Percentiles rank a stretch among this genome's conserved stretches.
phyloP scores from a whole-genome alignment of 1,140 invertebrate species.

The Trinorchestia longiramus region DNA sequence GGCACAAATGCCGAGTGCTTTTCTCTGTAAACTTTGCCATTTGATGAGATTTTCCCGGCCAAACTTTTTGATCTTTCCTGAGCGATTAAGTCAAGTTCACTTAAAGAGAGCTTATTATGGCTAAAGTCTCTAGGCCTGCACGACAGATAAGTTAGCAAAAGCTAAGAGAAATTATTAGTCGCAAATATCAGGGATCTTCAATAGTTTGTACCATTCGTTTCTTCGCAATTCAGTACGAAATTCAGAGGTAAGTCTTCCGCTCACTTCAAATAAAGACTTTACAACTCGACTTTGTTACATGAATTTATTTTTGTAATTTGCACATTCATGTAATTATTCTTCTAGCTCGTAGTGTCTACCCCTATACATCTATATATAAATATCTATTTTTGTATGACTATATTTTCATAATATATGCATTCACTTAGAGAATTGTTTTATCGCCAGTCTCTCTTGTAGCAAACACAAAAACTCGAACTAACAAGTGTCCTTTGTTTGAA shows the following conservation, averaged over 20 bases:
- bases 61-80: slow-evolving; percentile 53
- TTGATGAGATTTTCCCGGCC: slow-evolving; percentile 42
- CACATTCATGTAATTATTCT: background rate
- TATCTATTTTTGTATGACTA: background rate
- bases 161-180: background rate
- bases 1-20: slow-evolving; percentile 53
- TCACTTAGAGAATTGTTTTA: too few relatives aligned
- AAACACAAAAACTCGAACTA: too few relatives aligned
- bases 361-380: background rate
- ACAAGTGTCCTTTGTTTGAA: background rate
- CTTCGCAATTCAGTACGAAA: background rate
- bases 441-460: too few relatives aligned
- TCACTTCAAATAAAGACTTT: background rate
- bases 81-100: slow-evolving; percentile 53
- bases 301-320: background rate
- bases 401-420: background rate
- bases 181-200: background rate
- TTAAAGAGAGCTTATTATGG: slow-evolving; percentile 45
- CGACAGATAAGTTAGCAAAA: slow-evolving; percentile 33
- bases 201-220: background rate
- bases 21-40: slow-evolving; percentile 50
- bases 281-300: background rate
- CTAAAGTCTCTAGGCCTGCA: slow-evolving; percentile 23
- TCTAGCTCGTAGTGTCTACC: background rate
- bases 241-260: background rate